These are phyloP conservation scores for Ophion obscuratus DNA, from an alignment of 2,888 invertebrate genomes.

Conservation along the genomic window DNA sequence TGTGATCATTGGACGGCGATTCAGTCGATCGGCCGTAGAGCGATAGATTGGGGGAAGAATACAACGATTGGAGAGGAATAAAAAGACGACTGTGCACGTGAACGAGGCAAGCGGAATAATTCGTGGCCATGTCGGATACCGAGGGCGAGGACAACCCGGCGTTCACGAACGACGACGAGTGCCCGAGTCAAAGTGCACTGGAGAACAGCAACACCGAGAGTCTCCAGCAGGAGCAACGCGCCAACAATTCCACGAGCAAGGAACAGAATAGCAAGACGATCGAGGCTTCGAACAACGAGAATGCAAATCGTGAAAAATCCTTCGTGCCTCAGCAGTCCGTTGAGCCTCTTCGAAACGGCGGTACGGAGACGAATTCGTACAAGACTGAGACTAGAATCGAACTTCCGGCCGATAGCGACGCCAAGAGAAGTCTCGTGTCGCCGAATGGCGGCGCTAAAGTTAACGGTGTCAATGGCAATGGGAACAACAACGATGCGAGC, in stretches of 20 bases:
- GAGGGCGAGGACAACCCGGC: constrained; percentile 82
- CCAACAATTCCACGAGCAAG: constrained; percentile 57
- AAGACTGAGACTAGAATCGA: constrained; percentile 81
- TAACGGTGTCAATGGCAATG: constrained; percentile 81
- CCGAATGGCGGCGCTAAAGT: constrained; percentile 74
- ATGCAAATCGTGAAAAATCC: constrained; percentile 75
- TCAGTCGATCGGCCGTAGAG: constrained; percentile 61
- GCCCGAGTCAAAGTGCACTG: constrained; percentile 62
- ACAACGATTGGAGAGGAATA: not conserved
- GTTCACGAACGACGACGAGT: constrained; percentile 80
- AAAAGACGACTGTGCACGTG: constrained; percentile 3
- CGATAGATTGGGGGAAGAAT: constrained; percentile 31
- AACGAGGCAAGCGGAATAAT: not conserved
- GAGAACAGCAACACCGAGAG: constrained; percentile 70
- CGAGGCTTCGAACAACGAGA: constrained; percentile 72
- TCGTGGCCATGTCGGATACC: constrained; percentile 75
- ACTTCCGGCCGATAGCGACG: constrained; percentile 77
- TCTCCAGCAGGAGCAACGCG: constrained; percentile 67
- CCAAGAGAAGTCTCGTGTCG: constrained; percentile 63
- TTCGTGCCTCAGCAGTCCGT: constrained; percentile 80
- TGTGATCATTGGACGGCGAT: constrained; percentile 60
- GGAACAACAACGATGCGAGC: constrained; percentile 82
- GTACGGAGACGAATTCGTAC: constrained; percentile 75
- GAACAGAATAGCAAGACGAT: constrained; percentile 73
- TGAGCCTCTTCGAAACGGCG: constrained; percentile 75